Percentiles rank a stretch among this genome's conserved stretches.
phyloP scores from a whole-genome alignment of 2,797 vertebrate genomes.

The Takifugu rubripes region DNA sequence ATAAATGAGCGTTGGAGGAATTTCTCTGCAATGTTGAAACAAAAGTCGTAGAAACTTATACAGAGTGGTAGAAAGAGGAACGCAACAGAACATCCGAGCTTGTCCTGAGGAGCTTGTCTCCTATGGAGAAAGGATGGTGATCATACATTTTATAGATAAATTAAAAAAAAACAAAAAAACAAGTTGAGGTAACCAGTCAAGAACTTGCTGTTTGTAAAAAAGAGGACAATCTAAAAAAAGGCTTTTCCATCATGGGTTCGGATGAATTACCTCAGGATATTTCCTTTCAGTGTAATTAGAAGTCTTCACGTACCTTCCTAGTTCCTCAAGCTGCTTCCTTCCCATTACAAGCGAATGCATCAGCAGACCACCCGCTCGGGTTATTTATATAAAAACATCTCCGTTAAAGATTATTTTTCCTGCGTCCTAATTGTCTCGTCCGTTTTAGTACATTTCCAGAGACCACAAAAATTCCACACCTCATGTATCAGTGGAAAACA shows the following conservation, averaged over 20 bases:
- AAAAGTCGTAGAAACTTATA: too few species aligned
- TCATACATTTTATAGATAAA: background rate
- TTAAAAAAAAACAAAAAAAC: background rate
- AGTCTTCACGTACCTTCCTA: background rate
- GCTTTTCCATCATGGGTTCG: background rate
- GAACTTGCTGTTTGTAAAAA: too few species aligned
- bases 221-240: background rate
- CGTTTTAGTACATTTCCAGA: conserved; percentile 17
- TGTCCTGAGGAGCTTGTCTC: too few species aligned
- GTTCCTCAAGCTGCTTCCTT: background rate
- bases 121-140: background rate
- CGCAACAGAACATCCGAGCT: too few species aligned
- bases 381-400: background rate
- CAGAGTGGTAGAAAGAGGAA: too few species aligned
- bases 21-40: too few species aligned
- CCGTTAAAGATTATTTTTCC: background rate
- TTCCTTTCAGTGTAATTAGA: background rate
- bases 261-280: background rate
- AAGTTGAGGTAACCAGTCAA: too few species aligned
- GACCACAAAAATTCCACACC: conserved; percentile 48
- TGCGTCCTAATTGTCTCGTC: background rate
- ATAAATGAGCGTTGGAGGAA: background rate
- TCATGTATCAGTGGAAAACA: conserved; percentile 49
- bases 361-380: background rate
- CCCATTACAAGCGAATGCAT: background rate